Evolutionary conservation across 1,140 invertebrate species (phyloP).

Genomic region (Manduca sexta): DNA sequence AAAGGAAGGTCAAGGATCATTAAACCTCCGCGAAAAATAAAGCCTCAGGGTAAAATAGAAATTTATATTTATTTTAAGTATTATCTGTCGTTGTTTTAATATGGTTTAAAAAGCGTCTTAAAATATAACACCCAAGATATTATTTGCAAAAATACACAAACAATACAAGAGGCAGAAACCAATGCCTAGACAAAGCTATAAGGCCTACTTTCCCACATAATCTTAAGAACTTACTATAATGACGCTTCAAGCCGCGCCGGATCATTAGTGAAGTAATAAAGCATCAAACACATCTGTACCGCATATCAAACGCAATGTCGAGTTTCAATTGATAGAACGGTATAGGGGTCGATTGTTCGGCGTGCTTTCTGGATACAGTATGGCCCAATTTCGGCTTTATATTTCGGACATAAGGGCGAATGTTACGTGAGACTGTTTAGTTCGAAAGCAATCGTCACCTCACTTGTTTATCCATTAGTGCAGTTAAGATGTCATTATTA

Average conservation of each 20-base stretch:
- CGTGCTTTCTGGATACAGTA: not conserved
- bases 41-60: too few species aligned
- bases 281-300: slow-evolving; percentile 17
- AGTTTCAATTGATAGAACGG: slow-evolving; percentile 20
- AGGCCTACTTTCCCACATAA: not conserved
- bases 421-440: not conserved
- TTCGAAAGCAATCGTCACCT: slow-evolving; percentile 7
- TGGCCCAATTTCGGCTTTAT: too few species aligned
- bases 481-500: slow-evolving; percentile 8
- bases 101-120: too few species aligned
- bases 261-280: slow-evolving; percentile 11
- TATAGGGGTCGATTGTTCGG: slow-evolving; percentile 30
- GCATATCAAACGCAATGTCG: slow-evolving; percentile 10
- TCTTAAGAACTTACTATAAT: not conserved
- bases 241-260: not conserved
- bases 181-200: too few species aligned
- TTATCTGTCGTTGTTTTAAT: too few species aligned
- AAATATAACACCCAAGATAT: too few species aligned
- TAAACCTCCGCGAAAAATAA: too few species aligned
- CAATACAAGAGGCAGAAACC: too few species aligned
- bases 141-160: too few species aligned
- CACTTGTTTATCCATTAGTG: slow-evolving; percentile 20
- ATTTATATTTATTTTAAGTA: too few species aligned
- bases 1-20: too few species aligned
- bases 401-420: not conserved